phyloP scores from a whole-genome alignment of 23 tunicate species.

The Halocynthia roretzi region DNA sequence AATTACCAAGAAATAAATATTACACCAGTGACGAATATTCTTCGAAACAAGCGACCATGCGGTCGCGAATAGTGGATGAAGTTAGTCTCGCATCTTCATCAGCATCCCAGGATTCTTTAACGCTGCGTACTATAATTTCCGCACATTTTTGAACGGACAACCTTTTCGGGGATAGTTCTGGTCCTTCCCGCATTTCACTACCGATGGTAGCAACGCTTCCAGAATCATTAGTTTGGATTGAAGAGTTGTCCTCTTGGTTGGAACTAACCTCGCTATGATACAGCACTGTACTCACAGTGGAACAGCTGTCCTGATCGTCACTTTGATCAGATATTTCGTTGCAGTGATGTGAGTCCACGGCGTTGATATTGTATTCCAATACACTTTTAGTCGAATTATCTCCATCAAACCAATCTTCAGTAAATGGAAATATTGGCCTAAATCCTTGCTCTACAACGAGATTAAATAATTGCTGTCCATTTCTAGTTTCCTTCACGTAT shows the following conservation, averaged over 20 bases:
- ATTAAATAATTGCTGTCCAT: neutral
- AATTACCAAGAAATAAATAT: too few species aligned
- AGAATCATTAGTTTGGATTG: too few species aligned
- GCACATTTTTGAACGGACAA: neutral
- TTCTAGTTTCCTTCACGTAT: neutral
- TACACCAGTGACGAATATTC: too few species aligned
- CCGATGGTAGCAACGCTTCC: too few species aligned
- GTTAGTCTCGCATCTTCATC: slow-evolving; percentile 62
- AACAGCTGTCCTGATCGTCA: neutral
- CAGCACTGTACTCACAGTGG: neutral
- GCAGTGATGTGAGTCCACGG: neutral
- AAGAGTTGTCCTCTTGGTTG: too few species aligned
- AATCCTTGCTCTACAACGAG: slow-evolving; percentile 11
- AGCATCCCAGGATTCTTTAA: slow-evolving; percentile 59
- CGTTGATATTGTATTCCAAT: neutral
- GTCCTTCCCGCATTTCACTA: too few species aligned
- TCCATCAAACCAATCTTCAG: neutral
- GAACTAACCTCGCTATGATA: too few species aligned
- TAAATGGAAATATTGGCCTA: neutral
- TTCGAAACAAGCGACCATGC: neutral
- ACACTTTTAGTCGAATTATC: neutral
- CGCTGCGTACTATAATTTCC: slow-evolving; percentile 16
- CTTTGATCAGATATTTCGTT: neutral
- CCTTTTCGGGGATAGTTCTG: too few species aligned
- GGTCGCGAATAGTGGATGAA: slow-evolving; percentile 40